Evolutionary conservation across 2,888 invertebrate species (phyloP), one percentile per base, ranked within the genome.

Genomic region (Microctonus hyperodae): DNA sequence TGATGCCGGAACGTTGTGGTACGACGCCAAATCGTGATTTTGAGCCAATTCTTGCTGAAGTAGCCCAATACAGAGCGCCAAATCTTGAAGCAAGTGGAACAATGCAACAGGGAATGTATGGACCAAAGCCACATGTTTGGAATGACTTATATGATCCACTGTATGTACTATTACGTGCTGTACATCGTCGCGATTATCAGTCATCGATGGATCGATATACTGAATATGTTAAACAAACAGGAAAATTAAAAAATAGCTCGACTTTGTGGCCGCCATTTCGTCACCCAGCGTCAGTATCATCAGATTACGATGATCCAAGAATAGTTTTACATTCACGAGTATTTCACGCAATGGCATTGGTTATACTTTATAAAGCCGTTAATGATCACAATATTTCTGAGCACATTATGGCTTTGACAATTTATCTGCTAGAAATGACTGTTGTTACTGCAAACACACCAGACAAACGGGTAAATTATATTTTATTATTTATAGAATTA

Each of bases 1-100:
- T 95, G 67, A 95, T 98, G 94, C 98, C 98, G 0, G 98, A 98
- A 85, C 88, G 96, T 23, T 96, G 96, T 72, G 96, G 96, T n/a
- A 94, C 93, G 76, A 92, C 93, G 22, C 94, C 94, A 82, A 93
- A 93, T 56, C 89, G 92, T 78, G 95, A 95, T 85, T 96, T 96
- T 80, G 96, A 96, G 82, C 89, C 91, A 61, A 91, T 94, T 71
- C 87, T 96, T 62, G 91, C 92, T 68, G 92, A 95, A 86, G 87
- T 95, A 20, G 93, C 95, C 0, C 92, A 92, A 55, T 96, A 94
- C 83, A 91, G 93, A 72, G 93, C 95, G 0, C 97, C 97, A 1
- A 94, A 94, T 83, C 87, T 97, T 70, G 97, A 97, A 79, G 88
- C 90, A 0, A 88, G 88, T 74, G 91, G 91, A 35, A 90, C 89